A percentile compares a stretch with the other conserved stretches of the same genome.
phyloP scores from a whole-genome alignment of 2,113 vertebrate genomes.

The Ophiodon elongatus region DNA sequence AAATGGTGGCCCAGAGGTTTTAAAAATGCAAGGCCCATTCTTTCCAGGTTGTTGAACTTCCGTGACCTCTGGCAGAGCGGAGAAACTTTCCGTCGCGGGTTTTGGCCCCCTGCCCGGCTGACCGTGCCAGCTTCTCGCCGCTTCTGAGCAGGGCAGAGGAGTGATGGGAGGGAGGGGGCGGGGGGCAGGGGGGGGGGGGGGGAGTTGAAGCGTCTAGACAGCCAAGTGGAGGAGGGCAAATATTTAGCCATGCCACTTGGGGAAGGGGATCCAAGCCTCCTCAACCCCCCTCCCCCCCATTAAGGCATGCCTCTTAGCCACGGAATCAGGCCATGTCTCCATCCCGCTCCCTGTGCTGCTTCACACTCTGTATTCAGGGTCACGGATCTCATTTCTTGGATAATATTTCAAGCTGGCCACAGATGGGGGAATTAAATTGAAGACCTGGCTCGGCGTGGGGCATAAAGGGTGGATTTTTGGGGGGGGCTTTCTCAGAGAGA shows the following conservation, averaged over 20 bases:
- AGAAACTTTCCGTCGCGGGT: conserved; percentile 76
- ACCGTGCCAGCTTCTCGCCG: conserved; percentile 67
- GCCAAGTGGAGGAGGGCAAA: conserved; percentile 82
- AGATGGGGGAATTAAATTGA: conserved; percentile 87
- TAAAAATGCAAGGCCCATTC: conserved; percentile 75
- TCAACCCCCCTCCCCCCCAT: conserved; percentile 50
- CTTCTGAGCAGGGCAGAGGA: conserved; percentile 64
- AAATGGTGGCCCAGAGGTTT: conserved; percentile 71
- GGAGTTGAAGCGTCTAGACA: conserved; percentile 79
- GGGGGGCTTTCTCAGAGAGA: conserved; percentile 44
- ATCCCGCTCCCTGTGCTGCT: conserved; percentile 52
- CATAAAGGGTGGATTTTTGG: conserved; percentile 64
- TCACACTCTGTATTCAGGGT: conserved; percentile 86
- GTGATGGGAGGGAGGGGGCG: conserved; percentile 59
- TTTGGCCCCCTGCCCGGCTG: conserved; percentile 72
- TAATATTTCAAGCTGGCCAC: conserved; percentile 86
- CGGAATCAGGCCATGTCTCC: conserved; percentile 70
- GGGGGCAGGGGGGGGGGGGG: background rate
- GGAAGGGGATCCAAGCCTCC: conserved; percentile 65
- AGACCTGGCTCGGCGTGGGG: conserved; percentile 77
- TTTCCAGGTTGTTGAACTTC: conserved; percentile 81
- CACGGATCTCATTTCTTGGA: conserved; percentile 89
- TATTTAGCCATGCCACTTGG: conserved; percentile 83
- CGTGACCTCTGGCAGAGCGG: conserved; percentile 69
- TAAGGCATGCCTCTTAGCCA: conserved; percentile 66